Conservation (phyloP, 2,888 invertebrate genomes). For the Fragum fragum region DNA sequence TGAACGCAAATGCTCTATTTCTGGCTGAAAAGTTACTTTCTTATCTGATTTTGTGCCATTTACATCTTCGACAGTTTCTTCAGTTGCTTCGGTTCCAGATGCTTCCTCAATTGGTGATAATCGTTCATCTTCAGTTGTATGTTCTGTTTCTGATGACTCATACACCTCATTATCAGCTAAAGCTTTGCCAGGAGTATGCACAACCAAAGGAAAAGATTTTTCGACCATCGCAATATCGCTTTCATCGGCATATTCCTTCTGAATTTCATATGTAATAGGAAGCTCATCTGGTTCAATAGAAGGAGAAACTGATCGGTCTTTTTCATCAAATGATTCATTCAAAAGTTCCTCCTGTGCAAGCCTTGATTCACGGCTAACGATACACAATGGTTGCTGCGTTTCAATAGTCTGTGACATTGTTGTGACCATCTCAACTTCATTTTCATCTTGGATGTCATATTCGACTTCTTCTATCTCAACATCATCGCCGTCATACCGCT, state of each 20-base stretch:
- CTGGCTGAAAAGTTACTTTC: conserved; percentile 80
- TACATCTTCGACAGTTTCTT: conserved; percentile 71
- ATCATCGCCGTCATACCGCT: conserved; percentile 45
- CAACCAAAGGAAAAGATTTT: conserved; percentile 76
- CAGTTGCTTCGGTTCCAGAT: conserved; percentile 70
- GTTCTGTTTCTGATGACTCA: conserved; percentile 82
- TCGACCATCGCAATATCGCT: conserved; percentile 49
- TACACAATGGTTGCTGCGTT: conserved; percentile 65
- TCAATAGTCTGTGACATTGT: conserved; percentile 59
- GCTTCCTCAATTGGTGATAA: conserved; percentile 82
- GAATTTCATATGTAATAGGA: conserved; percentile 77
- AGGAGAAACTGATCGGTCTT: conserved; percentile 82
- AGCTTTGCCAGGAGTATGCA: conserved; percentile 76
- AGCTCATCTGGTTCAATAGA: conserved; percentile 82
- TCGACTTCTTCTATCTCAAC: conserved; percentile 60
- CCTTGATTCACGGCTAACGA: conserved; percentile 80
- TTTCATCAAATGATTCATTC: conserved; percentile 80
- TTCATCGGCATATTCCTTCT: conserved; percentile 62
- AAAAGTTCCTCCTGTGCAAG: conserved; percentile 81
- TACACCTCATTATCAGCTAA: conserved; percentile 80
- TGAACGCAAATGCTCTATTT: conserved; percentile 76
- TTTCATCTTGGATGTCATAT: conserved; percentile 43
- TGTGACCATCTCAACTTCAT: conserved; percentile 53
- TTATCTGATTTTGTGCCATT: conserved; percentile 73
- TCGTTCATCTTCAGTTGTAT: conserved; percentile 82